Conservation (phyloP, 2,888 invertebrate species). For the Ellobium chinense region DNA sequence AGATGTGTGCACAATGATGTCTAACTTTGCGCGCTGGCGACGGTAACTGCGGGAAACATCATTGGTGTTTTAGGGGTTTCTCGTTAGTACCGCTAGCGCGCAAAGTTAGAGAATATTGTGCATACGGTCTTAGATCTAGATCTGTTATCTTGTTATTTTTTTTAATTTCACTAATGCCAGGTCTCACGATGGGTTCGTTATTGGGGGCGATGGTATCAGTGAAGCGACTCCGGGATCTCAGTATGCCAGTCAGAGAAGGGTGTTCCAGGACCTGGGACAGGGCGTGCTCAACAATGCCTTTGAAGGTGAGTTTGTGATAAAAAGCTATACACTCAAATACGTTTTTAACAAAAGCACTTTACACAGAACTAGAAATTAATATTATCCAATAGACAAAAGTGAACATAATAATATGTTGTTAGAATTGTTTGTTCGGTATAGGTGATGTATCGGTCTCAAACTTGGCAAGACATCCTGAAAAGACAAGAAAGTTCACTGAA, state of each 20-base stretch:
- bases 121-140: neutral
- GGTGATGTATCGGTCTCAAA: too few relatives aligned
- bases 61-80: too few relatives aligned
- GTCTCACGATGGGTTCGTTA: conserved; percentile 78
- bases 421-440: too few relatives aligned
- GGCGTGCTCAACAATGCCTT: conserved; percentile 79
- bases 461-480: too few relatives aligned
- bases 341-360: neutral
- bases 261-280: conserved; percentile 78
- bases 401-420: too few relatives aligned
- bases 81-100: too few relatives aligned
- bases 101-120: too few relatives aligned
- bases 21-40: too few relatives aligned
- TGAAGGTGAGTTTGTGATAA: conserved; percentile 66
- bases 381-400: neutral
- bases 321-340: neutral
- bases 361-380: too few relatives aligned
- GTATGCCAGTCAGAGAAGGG: conserved; percentile 77
- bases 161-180: conserved; percentile 64
- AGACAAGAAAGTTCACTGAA: too few relatives aligned
- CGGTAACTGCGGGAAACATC: too few relatives aligned
- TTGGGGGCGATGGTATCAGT: conserved; percentile 66
- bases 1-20: too few relatives aligned
- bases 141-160: neutral
- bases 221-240: conserved; percentile 66